Evolutionary conservation across 1,140 invertebrate genomes (phyloP).

Genomic region (Drosophila sechellia): DNA sequence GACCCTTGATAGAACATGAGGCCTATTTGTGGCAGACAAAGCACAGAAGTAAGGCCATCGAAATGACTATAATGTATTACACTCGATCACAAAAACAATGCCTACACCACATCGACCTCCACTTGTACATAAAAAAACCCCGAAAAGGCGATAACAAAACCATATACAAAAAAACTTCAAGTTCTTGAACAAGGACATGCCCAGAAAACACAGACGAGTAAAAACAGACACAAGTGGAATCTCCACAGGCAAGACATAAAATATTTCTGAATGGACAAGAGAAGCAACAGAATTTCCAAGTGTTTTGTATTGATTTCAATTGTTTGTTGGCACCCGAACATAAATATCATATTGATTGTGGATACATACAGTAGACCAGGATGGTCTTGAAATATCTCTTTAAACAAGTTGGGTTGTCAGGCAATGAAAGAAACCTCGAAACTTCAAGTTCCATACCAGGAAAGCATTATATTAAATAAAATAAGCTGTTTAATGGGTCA

Average conservation of each 20-base stretch:
- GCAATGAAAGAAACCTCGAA: too few relatives aligned
- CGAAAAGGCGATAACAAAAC: slow-evolving; percentile 11
- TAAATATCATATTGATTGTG: slow-evolving; percentile 54
- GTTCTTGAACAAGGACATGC: slow-evolving; percentile 14
- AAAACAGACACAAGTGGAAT: slow-evolving; percentile 36
- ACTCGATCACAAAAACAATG: slow-evolving; percentile 17
- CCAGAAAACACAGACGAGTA: slow-evolving; percentile 22
- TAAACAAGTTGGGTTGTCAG: background rate
- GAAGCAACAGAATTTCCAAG: slow-evolving; percentile 59
- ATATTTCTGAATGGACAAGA: slow-evolving; percentile 41
- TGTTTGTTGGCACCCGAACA: slow-evolving; percentile 70
- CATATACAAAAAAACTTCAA: slow-evolving; percentile 5
- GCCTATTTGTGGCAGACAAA: slow-evolving; percentile 1
- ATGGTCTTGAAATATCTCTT: background rate
- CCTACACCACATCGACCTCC: slow-evolving; percentile 5
- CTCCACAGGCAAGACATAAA: slow-evolving; percentile 47
- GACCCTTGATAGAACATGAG: background rate
- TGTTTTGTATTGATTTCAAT: slow-evolving; percentile 75
- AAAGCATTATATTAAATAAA: too few relatives aligned
- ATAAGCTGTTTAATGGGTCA: too few relatives aligned
- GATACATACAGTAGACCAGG: background rate
- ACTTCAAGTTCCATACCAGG: too few relatives aligned
- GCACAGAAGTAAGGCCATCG: slow-evolving; percentile 3
- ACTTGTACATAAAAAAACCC: background rate
- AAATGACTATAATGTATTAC: slow-evolving; percentile 15